Conservation (phyloP, 2,797 vertebrate species). For the Myotis daubentonii region DNA sequence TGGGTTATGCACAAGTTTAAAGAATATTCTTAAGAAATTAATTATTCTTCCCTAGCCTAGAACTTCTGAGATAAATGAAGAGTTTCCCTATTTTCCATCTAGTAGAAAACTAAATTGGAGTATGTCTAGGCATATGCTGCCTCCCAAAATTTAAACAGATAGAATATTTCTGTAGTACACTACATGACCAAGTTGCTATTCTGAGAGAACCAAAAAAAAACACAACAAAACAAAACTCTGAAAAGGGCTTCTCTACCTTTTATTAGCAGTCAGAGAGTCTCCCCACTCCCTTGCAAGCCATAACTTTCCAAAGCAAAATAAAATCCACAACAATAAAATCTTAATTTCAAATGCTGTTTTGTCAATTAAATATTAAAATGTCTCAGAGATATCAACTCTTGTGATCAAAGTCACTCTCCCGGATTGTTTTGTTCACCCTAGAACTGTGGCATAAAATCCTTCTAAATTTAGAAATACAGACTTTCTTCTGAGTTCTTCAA, state of each 20-base stretch:
- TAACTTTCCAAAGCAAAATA: slow-evolving; percentile 39
- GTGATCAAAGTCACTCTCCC: not conserved
- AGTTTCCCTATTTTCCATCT: not conserved
- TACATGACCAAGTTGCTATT: not conserved
- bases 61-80: not conserved
- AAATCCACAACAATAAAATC: slow-evolving; percentile 2
- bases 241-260: not conserved
- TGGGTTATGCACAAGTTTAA: not conserved
- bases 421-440: not conserved
- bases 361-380: not conserved
- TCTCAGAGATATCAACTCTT: not conserved
- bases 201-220: not conserved
- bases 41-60: not conserved
- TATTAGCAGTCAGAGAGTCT: not conserved
- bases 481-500: slow-evolving; percentile 24
- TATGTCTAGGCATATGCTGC: not conserved
- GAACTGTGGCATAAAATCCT: not conserved
- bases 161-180: not conserved
- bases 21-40: slow-evolving; percentile 28
- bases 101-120: not conserved
- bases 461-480: slow-evolving; percentile 24
- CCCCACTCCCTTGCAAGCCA: not conserved
- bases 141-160: not conserved
- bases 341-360: slow-evolving; percentile 12
- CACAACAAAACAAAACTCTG: not conserved